Base-by-base conservation (phyloP, 2,888 invertebrate genomes). In the Ichneumoninae sp. region DNA sequence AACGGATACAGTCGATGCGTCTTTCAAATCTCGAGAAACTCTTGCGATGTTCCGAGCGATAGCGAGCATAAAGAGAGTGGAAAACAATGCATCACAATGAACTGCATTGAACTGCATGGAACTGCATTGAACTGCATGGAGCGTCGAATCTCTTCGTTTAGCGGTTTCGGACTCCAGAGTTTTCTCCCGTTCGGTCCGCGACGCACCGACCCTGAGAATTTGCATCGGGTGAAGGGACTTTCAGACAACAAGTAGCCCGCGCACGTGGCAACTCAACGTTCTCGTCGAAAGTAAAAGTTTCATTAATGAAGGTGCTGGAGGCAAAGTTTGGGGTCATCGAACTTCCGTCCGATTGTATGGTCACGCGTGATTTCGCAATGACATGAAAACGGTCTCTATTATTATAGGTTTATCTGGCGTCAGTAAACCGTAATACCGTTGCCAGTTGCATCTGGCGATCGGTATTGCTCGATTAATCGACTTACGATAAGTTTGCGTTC, bases 251-350 rank as follows among this genome's bases (percentile, higher is more conserved):
- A 40, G 30, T 33, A 5, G 70, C 54, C 19, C 30, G 63, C 63
- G 33, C 26, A n/a, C 22, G 22, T 33, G 10, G 36, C 22, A 8
- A 19, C 60, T 3, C 33, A 50, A n/a, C 47, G 22, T 65, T 74
- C 54, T 54, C 63, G 63, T 54, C 63, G 63, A 74, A 74, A 74
- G 74, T 74, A 74, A 74, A 74, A 74, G 74, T 70, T 33, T 63
- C 22, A 40, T 50, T 19, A 33, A 36, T 36, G 13, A 57, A n/a
- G 78, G 44, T 63, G 16, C n/a, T 36, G 13, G 57, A 8, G 13
- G 10, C 3, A 60, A 10, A 26, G 57, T 57, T 22, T 8, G 63
- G 70, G 70, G 60, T 78, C 22, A 40, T 50, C 30, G 63, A 70
- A 8, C 78, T 63, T 63, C 63, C 63, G 78, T n/a, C 16, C 33